Evolutionary conservation across 1,140 invertebrate genomes (phyloP), one percentile per base, ranked within the genome.

Genomic region (Meteorus sp.): DNA sequence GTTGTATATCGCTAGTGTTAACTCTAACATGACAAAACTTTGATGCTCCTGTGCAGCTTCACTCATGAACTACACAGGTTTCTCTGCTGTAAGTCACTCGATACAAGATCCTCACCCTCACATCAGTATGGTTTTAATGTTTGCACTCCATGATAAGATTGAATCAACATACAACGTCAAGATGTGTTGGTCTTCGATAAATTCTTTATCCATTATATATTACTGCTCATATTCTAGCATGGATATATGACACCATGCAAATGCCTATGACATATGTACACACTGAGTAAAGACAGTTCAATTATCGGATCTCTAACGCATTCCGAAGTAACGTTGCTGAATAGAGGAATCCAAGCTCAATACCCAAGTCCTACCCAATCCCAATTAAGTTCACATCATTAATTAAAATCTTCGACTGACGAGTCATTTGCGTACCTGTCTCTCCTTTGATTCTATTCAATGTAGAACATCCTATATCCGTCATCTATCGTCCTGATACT

Each of bases 371-470:
- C n/a, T 17, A 13, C 5, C 48, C 27, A 25, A 51, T 31, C 19
- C 51, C 51, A 53, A 53, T 53, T 53, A 53, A 53, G 37, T 53
- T 39, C 33, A 9, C 22, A 50, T 50, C 22, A 50, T 50, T 50
- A 50, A 50, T 27, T 50, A 29, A 13, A 39, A 39, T 39, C 35
- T 4, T 39, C 35, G 35, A 39, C 8, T 39, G 35, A 39, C 35
- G 35, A 39, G 3, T 13, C 13, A 39, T 39, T 39, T 13, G 13
- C 5, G 11, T 47, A 2, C 8, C 27, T 19, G 22, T 55, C 37
- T 17, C 19, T 55, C 31, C 33, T 23, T 39, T 39, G 35, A 9
- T 41, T 55, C 44, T 39, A 44, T 55, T 44, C 37, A 55, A 55
- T 55, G 29, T 39, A 25, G 3, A 25, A 41, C 11, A 1, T 11